Conservation (phyloP, 2,797 vertebrate genomes). For the Periophthalmus magnuspinnatus region DNA sequence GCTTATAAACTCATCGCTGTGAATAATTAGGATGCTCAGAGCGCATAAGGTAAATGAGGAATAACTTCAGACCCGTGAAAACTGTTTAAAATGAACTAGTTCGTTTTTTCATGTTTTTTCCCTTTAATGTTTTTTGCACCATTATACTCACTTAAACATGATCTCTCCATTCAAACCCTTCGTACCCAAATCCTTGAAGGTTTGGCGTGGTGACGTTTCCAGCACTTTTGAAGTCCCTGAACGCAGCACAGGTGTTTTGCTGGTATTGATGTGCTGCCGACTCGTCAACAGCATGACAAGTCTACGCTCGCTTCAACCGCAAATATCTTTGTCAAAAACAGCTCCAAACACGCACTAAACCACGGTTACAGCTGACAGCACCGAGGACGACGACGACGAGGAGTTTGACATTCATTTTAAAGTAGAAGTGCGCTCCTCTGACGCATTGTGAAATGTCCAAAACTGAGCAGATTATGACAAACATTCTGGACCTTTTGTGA, state of each 20-base stretch:
- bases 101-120: too few relatives aligned
- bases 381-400: neutral
- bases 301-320: conserved; percentile 3
- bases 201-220: neutral
- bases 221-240: neutral
- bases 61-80: too few relatives aligned
- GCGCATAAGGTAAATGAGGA: too few relatives aligned
- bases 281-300: conserved; percentile 4
- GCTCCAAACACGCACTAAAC: neutral
- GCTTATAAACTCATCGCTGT: too few relatives aligned
- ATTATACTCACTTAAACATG: neutral
- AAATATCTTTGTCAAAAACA: conserved; percentile 10
- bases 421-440: neutral
- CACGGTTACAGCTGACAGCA: neutral
- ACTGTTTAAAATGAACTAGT: too few relatives aligned
- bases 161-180: neutral
- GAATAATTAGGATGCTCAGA: too few relatives aligned
- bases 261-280: neutral
- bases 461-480: neutral
- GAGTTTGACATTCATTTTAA: neutral
- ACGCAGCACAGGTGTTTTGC: neutral
- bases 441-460: neutral
- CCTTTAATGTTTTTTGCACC: neutral
- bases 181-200: neutral
- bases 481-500: neutral